Percentiles rank a stretch among this genome's conserved stretches.
These are phyloP conservation scores for Ptilorrhoa leucosticta DNA, from an alignment of 2,113 vertebrate genomes.

Conservation along the genomic window DNA sequence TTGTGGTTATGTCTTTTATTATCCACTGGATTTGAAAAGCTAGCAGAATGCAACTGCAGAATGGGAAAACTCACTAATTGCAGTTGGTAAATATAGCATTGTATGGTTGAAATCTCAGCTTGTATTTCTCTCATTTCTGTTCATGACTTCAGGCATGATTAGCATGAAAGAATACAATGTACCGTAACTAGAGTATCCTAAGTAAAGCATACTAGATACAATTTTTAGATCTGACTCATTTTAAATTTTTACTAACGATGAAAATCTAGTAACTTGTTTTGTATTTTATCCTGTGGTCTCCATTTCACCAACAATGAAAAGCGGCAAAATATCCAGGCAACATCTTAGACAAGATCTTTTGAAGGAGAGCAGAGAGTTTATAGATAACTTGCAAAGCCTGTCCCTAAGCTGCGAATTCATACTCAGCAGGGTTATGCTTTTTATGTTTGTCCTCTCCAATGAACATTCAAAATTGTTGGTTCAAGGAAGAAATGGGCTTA, in stretches of 20 bases:
- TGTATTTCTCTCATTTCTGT: not conserved
- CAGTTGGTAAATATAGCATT: not conserved
- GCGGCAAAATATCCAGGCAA: not conserved
- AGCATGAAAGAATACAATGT: not conserved
- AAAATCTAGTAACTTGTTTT: not conserved
- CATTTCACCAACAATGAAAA: not conserved
- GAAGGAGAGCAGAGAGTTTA: not conserved
- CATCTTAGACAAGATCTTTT: not conserved
- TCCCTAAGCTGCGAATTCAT: not conserved
- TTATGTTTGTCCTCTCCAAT: not conserved
- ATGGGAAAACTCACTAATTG: slow-evolving; percentile 28
- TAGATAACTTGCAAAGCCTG: not conserved
- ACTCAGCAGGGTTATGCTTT: not conserved
- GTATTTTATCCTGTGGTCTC: not conserved
- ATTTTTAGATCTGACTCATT: not conserved
- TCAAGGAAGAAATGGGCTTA: not conserved
- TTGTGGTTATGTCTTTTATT: slow-evolving; percentile 25
- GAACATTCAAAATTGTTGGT: not conserved
- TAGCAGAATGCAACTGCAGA: slow-evolving; percentile 22
- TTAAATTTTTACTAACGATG: not conserved
- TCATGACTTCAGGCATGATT: not conserved
- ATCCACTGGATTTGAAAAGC: slow-evolving; percentile 21
- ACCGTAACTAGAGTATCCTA: not conserved
- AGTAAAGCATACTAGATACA: not conserved
- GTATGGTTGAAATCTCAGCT: not conserved